Percentiles rank a stretch among this genome's conserved stretches.
These are phyloP conservation scores for Drosophila parabipectinata DNA, from an alignment of 1,140 invertebrate species.

Conservation along the genomic window DNA sequence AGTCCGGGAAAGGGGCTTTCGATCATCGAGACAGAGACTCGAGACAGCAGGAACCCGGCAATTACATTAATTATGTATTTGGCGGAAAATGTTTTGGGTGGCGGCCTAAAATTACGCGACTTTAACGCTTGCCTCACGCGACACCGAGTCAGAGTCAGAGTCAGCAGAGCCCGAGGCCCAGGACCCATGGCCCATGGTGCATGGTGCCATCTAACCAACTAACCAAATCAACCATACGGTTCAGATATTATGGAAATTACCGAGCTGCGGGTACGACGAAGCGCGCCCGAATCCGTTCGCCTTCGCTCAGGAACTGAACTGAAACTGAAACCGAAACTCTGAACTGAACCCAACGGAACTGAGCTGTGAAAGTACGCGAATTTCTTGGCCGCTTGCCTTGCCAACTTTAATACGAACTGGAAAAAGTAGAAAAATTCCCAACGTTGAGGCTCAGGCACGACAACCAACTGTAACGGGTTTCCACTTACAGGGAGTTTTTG, in stretches of 20 bases:
- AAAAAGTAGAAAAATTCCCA: slow-evolving; percentile 19
- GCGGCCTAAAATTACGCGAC: slow-evolving; percentile 25
- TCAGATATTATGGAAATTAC: slow-evolving; percentile 49
- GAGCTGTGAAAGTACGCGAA: slow-evolving; percentile 67
- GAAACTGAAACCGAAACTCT: slow-evolving; percentile 35
- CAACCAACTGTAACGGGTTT: slow-evolving; percentile 79
- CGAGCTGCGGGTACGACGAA: slow-evolving; percentile 61
- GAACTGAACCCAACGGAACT: slow-evolving; percentile 46
- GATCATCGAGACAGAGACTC: slow-evolving; percentile 7
- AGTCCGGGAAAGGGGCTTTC: not conserved
- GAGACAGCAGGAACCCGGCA: slow-evolving; percentile 6
- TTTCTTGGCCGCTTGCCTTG: slow-evolving; percentile 73
- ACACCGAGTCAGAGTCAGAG: not conserved
- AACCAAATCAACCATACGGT: slow-evolving; percentile 6
- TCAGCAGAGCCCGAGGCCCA: too few species aligned
- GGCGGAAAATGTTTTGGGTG: slow-evolving; percentile 16
- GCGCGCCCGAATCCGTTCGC: slow-evolving; percentile 79
- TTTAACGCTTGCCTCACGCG: slow-evolving; percentile 42
- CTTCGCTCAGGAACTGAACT: slow-evolving; percentile 66
- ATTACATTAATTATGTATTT: slow-evolving; percentile 54
- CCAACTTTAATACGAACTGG: slow-evolving; percentile 63
- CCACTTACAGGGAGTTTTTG: slow-evolving; percentile 71
- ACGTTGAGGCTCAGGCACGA: slow-evolving; percentile 57
- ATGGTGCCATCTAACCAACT: slow-evolving; percentile 3
- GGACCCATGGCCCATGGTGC: slow-evolving; percentile 5